Base-by-base conservation (phyloP, 2,113 vertebrate species). In the Jacana jacana region DNA sequence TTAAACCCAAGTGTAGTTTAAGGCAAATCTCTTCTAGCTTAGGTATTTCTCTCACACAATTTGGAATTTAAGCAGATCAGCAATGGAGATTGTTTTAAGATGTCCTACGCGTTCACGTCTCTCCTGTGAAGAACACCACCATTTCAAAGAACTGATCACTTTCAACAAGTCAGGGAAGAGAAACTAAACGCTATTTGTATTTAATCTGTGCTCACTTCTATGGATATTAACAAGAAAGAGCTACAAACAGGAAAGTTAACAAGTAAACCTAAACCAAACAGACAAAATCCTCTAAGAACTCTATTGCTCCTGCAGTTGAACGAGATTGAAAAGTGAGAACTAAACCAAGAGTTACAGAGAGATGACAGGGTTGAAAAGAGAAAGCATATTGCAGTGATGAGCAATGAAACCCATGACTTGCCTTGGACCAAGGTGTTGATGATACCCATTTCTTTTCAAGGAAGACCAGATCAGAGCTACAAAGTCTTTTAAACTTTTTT, bases 21-120 rank as follows among this genome's bases (percentile, higher is more conserved):
- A 96, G 94, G 94, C 87, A 94, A 91, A 52, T 86, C 94, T 88
- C 76, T 57, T 91, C 84, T 60, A 7, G 57, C 28, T 91, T 73
- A 55, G 46, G 35, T 17, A 28, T 27, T 51, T 28, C 10, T 33
- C 66, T 86, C 9, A 1, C 44, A 86, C 44, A 55, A 9, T 91
- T 88, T 95, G 79, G 85, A 86, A 92, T 71, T 76, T 46, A 68
- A 84, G 63, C 58, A 25, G 70, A 58, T 46, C 17, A 83, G 33
- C 68, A 81, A 91, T 9, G 61, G 13, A 44, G 42, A 54, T 15
- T 52, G 70, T 61, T 92, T 90, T 37, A 89, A 64, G 51, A 83
- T 23, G 19, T 54, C n/a, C 60, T 72, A 13, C 11, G 48, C 54
- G 90, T 91, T 83, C 11, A 69, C 54, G 69, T 28, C 71, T 93